Evolutionary conservation across 2,113 vertebrate genomes (phyloP), one percentile per base, ranked within the genome.

Genomic region (Lanius ludovicianus): DNA sequence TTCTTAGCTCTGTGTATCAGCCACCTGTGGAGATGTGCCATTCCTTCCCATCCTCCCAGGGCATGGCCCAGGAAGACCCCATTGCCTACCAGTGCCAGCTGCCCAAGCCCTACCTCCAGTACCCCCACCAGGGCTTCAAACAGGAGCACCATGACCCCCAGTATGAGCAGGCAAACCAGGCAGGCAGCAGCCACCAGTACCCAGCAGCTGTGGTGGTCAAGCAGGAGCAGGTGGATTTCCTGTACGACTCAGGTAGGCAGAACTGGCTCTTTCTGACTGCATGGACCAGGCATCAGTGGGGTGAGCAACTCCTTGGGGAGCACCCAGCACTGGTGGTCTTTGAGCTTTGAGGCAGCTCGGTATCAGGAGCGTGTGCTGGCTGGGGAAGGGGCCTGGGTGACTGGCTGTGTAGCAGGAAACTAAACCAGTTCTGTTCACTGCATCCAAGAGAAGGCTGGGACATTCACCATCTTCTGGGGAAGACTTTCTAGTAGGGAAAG

Each of bases 171-270:
- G 98, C 97, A 0, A 93, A 95, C 84, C 97, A 81, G 96, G 93
- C 84, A 0, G 98, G 97, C 63, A 95, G 97, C 59, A 97, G 98
- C 39, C 98, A 95, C 78, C 98, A 97, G 94, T 98, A 98, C 97
- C 98, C 98, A 49, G 98, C 98, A 55, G 98, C 99, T 76, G 98
- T 99, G 98, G 97, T 98, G 98, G 98, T 99, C 84, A 99, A 99
- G 97, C 99, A 99, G 98, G 99, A 99, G 94, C 99, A 98, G 95
- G 96, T 98, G 42, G 99, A 99, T 98, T 99, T 98, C 90, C 21
- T 98, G 94, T 99, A 99, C 1, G 99, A 99, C 41, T 96, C 99
- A 93, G 99, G 99, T 99, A 97, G 98, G 93, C 39, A 59, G 10
- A 31, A 2, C 1, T 3, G 27, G 15, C 49, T 49, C 27, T 1